Percentiles rank a stretch among this genome's conserved stretches.
phyloP scores from a whole-genome alignment of 2,888 invertebrate species.

The Lymantria monacha region DNA sequence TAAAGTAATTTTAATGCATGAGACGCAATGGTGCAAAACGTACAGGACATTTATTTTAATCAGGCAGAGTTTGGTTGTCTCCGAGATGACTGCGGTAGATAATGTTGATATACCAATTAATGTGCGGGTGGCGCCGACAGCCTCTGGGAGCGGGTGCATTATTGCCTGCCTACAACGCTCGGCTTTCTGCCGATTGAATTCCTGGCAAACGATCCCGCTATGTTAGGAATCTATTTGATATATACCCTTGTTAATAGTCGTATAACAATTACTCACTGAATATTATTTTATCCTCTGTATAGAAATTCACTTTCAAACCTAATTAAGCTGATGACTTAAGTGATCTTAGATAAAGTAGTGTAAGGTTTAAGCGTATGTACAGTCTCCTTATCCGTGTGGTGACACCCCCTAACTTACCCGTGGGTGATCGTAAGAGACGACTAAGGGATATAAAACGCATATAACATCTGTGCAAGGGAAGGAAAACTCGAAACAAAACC shows the following conservation, averaged over 20 bases:
- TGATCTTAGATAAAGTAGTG: no score
- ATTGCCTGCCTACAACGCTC: constrained; percentile 42
- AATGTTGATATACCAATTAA: constrained; percentile 59
- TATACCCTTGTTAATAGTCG: background rate
- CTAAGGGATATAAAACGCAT: no score
- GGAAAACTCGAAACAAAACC: no score
- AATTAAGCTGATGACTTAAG: no score
- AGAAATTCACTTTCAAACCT: no score
- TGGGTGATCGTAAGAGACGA: no score
- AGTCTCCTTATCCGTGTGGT: no score
- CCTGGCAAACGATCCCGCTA: constrained; percentile 50
- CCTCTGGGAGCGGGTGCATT: constrained; percentile 37
- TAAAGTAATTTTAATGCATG: background rate
- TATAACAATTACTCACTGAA: no score
- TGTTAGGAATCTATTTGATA: background rate
- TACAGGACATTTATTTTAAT: constrained; percentile 21
- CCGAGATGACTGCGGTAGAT: constrained; percentile 43
- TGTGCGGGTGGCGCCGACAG: constrained; percentile 41
- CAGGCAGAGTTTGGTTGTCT: constrained; percentile 27
- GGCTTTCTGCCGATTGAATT: constrained; percentile 51
- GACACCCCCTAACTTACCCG: no score
- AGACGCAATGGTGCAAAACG: background rate
- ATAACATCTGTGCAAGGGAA: no score
- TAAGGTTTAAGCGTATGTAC: no score
- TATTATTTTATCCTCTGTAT: no score